These are phyloP conservation scores for Andricus grossulariae DNA, from an alignment of 1,140 invertebrate species.

Conservation along the genomic window DNA sequence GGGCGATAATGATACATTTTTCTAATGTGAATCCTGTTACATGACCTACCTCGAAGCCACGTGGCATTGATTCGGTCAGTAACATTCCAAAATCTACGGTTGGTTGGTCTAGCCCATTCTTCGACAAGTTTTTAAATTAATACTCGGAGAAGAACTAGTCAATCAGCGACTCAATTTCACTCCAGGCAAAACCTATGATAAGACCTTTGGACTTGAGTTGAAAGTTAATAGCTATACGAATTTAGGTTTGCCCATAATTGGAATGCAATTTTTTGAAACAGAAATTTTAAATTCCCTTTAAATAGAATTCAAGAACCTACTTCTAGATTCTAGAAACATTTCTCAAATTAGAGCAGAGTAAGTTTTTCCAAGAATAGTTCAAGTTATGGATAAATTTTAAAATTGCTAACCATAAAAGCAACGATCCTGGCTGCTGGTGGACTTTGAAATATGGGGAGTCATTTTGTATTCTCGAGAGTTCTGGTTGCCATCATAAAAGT, in stretches of 20 bases:
- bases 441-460: neutral
- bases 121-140: constrained; percentile 21
- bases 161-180: constrained; percentile 21
- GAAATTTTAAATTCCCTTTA: neutral
- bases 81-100: constrained; percentile 21
- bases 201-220: constrained; percentile 17
- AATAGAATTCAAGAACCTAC: too few relatives aligned
- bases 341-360: neutral
- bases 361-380: neutral
- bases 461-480: neutral
- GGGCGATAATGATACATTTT: constrained; percentile 7
- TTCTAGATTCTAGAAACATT: too few relatives aligned
- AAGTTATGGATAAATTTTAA: neutral
- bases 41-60: constrained; percentile 26
- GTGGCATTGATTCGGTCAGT: constrained; percentile 30
- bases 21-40: constrained; percentile 16
- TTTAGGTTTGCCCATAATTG: neutral
- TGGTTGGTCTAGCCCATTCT: constrained; percentile 21
- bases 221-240: constrained; percentile 6
- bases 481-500: too few relatives aligned
- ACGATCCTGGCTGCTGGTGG: neutral
- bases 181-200: neutral
- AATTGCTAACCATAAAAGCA: neutral
- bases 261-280: neutral
- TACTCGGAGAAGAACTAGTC: constrained; percentile 3